Evolutionary conservation across 2,797 vertebrate genomes (phyloP).

Genomic region (Benthosema pterotum): DNA sequence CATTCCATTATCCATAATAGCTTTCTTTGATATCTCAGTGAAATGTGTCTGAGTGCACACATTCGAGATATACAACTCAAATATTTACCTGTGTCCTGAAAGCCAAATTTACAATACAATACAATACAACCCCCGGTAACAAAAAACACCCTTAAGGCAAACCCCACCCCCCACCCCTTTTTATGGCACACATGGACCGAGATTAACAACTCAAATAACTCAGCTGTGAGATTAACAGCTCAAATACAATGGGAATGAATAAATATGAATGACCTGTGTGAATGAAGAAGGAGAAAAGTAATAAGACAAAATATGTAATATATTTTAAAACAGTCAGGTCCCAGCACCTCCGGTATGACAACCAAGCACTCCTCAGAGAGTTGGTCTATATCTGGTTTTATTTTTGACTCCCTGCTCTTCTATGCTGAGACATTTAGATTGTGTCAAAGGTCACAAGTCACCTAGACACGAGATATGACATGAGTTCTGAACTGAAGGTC

Average conservation of each 20-base stretch:
- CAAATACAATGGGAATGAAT: too few species aligned
- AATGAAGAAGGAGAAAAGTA: too few species aligned
- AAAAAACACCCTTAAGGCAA: constrained; percentile 2
- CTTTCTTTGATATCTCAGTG: constrained; percentile 52
- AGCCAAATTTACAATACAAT: constrained; percentile 59
- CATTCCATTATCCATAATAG: constrained; percentile 43
- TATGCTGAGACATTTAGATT: too few species aligned
- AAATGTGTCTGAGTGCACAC: constrained; percentile 63
- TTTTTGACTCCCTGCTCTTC: too few species aligned
- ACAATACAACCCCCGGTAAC: constrained; percentile 40
- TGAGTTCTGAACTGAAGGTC: too few species aligned
- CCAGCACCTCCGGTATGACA: background rate
- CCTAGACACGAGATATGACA: too few species aligned
- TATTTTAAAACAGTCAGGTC: background rate
- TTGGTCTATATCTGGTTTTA: background rate
- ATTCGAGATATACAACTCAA: constrained; percentile 38
- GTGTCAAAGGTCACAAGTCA: too few species aligned
- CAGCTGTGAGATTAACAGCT: too few species aligned
- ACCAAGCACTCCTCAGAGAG: constrained; percentile 10
- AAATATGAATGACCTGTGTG: background rate
- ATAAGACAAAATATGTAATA: background rate
- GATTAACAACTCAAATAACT: too few species aligned
- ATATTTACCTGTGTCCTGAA: constrained; percentile 73
- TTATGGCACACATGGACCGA: too few species aligned
- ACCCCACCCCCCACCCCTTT: too few species aligned